Evolutionary conservation across 2,797 vertebrate species (phyloP).

Genomic region (Arrhamphus sclerolepis): DNA sequence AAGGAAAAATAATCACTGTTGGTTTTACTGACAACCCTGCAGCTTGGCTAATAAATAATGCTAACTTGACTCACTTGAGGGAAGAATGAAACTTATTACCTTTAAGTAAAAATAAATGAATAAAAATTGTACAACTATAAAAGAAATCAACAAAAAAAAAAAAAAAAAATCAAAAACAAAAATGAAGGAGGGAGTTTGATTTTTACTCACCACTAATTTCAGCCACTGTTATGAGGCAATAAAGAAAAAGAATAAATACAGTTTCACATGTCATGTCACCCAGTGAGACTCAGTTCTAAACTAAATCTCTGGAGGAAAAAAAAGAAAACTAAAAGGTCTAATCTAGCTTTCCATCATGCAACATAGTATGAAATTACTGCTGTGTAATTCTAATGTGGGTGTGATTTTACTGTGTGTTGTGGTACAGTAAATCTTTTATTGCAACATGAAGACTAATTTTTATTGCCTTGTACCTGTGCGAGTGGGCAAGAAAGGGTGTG

Average conservation of each 20-base stretch:
- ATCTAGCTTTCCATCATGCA: slow-evolving; percentile 27
- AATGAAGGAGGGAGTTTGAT: slow-evolving; percentile 1
- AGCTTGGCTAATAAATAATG: not conserved
- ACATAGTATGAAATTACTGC: slow-evolving; percentile 52
- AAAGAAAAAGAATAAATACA: slow-evolving; percentile 49
- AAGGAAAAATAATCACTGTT: slow-evolving; percentile 25
- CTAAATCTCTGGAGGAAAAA: not conserved
- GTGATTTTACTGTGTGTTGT: slow-evolving; percentile 60
- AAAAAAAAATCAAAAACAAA: not conserved
- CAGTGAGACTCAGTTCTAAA: slow-evolving; percentile 2
- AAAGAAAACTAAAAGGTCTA: slow-evolving; percentile 13
- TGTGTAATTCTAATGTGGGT: slow-evolving; percentile 61
- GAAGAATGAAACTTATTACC: not conserved
- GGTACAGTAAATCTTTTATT: slow-evolving; percentile 78
- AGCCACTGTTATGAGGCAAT: slow-evolving; percentile 66
- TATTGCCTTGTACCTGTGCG: slow-evolving; percentile 81
- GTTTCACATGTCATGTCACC: slow-evolving; percentile 38
- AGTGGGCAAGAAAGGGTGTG: slow-evolving; percentile 21
- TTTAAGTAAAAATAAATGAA: not conserved
- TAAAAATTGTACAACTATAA: not conserved
- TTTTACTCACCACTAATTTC: slow-evolving; percentile 73
- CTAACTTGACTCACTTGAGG: not conserved
- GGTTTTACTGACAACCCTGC: slow-evolving; percentile 31
- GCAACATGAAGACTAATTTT: slow-evolving; percentile 74
- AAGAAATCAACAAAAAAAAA: not conserved